Evolutionary conservation across 1,140 invertebrate genomes (phyloP), one percentile per base, ranked within the genome.

Genomic region (Aradophagus sp.): DNA sequence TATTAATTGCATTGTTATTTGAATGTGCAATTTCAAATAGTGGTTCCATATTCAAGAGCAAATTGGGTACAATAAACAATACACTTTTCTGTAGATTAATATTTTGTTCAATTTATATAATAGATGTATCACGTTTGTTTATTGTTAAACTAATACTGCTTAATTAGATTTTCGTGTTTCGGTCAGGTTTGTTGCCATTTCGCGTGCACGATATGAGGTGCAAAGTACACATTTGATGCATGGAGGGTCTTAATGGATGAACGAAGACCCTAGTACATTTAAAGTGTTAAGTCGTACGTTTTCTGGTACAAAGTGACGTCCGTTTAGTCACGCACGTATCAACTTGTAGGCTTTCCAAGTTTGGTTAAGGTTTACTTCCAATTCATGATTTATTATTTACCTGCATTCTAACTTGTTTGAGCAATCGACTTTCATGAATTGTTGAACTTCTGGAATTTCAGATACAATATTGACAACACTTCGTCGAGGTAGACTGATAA

Each of bases 331-430:
- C 67, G 67, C 67, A 66, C 42, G 14, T 56, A 42, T 29, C 50
- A 70, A 62, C 58, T 70, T 63, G 52, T 58, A 58, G 52, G 67
- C 38, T 63, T 70, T 63, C 58, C 27, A 56, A 58, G 52, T 70
- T 70, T 56, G 44, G 56, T 62, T 50, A 50, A 62, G 58, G 36
- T 44, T 56, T 56, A 63, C 58, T 58, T 62, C 52, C 55, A 63
- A 20, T 44, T 52, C 50, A 44, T 58, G 44, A 66, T 66, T 56
- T 58, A 66, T 66, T 56, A 66, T 56, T 58, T 67, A 58, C 44
- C 23, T 32, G 52, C 52, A 44, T 56, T 52, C 36, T 26, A 36
- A 63, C 19, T 63, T 70, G 29, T 35, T 47, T 27, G 7, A 35
- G 11, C 27, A 50, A 62, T 62, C 50, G 62, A 36, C 14, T 52